phyloP scores from a whole-genome alignment of 2,797 vertebrate species.

The Gallinago stenura region DNA sequence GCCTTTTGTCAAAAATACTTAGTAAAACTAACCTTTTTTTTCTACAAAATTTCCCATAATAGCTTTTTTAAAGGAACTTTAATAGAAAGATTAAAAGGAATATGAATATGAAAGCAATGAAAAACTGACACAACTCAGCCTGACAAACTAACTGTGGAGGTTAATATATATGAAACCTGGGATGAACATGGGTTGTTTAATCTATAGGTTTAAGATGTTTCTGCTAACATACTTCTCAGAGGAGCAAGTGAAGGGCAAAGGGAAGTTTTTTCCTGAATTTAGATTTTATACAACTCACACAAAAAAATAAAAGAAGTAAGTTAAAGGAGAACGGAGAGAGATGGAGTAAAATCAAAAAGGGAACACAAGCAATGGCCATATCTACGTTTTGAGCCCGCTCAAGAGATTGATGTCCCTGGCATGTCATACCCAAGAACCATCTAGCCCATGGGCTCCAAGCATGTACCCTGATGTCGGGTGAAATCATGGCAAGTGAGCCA shows the following conservation, averaged over 20 bases:
- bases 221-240: background rate
- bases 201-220: constrained; percentile 2
- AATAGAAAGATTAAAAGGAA: background rate
- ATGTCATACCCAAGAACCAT: background rate
- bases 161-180: background rate
- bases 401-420: background rate
- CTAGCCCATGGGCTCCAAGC: background rate
- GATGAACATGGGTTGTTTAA: background rate
- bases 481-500: background rate
- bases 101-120: background rate
- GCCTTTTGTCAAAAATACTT: background rate
- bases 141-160: background rate
- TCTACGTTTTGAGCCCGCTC: background rate
- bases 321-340: background rate
- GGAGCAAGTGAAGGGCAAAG: background rate
- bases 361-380: background rate
- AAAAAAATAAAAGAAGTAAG: background rate
- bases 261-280: background rate
- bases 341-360: background rate
- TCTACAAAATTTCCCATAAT: background rate
- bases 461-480: fast-evolving
- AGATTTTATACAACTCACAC: background rate
- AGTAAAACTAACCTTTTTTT: background rate
- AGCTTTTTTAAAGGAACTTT: background rate
- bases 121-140: background rate